Evolutionary conservation across 2,113 vertebrate species (phyloP).

Genomic region (Ibidorhyncha struthersii): DNA sequence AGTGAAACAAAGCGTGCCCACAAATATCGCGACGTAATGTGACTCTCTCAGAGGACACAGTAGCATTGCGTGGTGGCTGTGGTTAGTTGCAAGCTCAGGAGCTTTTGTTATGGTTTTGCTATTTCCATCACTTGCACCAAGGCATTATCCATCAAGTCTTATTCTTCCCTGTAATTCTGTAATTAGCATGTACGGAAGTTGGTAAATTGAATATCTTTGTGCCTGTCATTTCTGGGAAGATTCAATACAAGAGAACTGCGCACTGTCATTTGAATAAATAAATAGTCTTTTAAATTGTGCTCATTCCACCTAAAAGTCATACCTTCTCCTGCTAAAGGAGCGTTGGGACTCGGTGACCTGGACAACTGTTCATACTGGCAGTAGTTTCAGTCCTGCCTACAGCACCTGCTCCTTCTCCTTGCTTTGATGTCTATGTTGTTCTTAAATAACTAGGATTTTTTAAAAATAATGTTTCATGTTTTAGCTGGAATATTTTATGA

Average conservation of each 20-base stretch:
- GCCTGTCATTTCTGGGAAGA: not conserved
- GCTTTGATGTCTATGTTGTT: not conserved
- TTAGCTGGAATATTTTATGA: slow-evolving; percentile 97
- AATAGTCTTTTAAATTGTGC: not conserved
- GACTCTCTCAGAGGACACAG: not conserved
- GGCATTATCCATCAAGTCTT: not conserved
- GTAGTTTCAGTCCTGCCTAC: not conserved
- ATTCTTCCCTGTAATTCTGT: not conserved
- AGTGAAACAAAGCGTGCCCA: not conserved
- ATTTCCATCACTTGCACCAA: not conserved
- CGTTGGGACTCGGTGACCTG: not conserved
- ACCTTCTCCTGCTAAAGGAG: not conserved
- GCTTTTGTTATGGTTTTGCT: not conserved
- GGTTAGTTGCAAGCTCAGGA: not conserved
- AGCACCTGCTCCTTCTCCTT: not conserved
- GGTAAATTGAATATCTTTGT: not conserved
- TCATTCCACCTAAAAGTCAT: not conserved
- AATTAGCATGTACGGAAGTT: not conserved
- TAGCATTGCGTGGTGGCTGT: too few species aligned
- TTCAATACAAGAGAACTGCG: not conserved
- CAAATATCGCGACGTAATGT: too few species aligned
- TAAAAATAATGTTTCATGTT: slow-evolving; percentile 21
- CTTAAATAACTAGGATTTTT: not conserved
- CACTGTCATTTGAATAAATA: not conserved
- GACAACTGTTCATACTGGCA: too few species aligned